A percentile compares a stretch with the other conserved stretches of the same genome.
These are phyloP conservation scores for Laupala kohalensis DNA, from an alignment of 1,140 invertebrate genomes.

Conservation along the genomic window DNA sequence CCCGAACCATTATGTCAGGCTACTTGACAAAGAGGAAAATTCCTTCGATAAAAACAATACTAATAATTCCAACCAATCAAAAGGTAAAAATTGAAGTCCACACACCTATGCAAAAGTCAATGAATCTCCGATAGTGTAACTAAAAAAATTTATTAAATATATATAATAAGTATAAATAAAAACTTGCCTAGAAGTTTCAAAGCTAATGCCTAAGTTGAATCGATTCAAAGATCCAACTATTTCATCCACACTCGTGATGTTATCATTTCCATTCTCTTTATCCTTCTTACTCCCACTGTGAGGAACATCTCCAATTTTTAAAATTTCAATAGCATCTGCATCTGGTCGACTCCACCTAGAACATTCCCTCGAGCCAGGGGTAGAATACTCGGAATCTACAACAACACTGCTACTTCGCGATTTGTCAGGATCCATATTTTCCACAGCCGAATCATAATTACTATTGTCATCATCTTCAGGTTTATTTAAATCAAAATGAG, in stretches of 20 bases:
- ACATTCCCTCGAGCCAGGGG: neutral
- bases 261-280: slow-evolving; percentile 1
- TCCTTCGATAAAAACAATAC: too few species aligned
- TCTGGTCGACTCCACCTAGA: neutral
- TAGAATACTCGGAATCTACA: neutral
- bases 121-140: too few species aligned
- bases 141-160: too few species aligned
- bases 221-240: neutral
- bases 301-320: neutral
- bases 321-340: neutral
- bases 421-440: neutral
- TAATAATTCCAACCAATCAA: too few species aligned
- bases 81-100: too few species aligned
- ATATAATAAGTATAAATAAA: too few species aligned
- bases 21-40: too few species aligned
- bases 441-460: slow-evolving; percentile 8
- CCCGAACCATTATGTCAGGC: too few species aligned
- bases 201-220: neutral
- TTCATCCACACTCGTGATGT: neutral
- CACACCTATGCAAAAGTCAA: too few species aligned
- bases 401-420: neutral
- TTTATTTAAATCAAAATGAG: slow-evolving; percentile 4
- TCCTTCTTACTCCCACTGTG: neutral
- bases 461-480: slow-evolving; percentile 5
- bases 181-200: neutral